These are phyloP conservation scores for Beroe forskalii DNA, from an alignment of 37 sponge, comb jelly and placozoan species.

Conservation along the genomic window DNA sequence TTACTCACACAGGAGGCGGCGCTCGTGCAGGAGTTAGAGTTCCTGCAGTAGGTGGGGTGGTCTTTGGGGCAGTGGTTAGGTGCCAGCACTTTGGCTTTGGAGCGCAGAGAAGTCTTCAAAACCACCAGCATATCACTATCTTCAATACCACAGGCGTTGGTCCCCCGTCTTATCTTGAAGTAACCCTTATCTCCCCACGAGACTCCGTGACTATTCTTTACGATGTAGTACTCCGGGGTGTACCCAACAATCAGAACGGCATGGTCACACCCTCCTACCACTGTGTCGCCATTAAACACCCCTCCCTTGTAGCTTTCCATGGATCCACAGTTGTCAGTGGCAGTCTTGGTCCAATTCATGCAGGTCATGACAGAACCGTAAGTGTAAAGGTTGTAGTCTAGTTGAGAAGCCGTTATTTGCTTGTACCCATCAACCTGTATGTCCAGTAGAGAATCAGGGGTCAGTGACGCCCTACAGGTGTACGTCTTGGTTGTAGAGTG, in stretches of 20 bases:
- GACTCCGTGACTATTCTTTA: neutral
- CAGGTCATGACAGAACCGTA: slow-evolving; percentile 36
- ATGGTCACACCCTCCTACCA: neutral
- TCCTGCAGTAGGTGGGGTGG: neutral
- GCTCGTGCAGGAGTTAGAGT: neutral
- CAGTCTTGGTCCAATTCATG: neutral
- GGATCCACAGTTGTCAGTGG: neutral
- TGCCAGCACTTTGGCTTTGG: slow-evolving; percentile 8
- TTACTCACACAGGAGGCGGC: neutral
- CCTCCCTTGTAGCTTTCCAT: neutral
- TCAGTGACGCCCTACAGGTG: neutral
- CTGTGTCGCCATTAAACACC: slow-evolving; percentile 9
- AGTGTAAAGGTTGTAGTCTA: neutral
- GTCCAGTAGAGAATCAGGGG: slow-evolving; percentile 27
- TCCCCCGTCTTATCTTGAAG: slow-evolving; percentile 18
- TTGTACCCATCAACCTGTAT: slow-evolving; percentile 29
- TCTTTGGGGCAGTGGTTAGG: neutral
- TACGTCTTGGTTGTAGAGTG: neutral
- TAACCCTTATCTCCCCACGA: neutral
- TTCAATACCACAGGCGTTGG: slow-evolving; percentile 38
- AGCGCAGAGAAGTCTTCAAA: no score
- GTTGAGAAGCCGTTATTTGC: neutral
- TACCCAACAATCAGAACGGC: neutral
- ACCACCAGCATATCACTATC: no score
- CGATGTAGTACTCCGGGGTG: slow-evolving; percentile 51